Conservation (phyloP, 2,888 invertebrate species). For the Callyntrura sp. region DNA sequence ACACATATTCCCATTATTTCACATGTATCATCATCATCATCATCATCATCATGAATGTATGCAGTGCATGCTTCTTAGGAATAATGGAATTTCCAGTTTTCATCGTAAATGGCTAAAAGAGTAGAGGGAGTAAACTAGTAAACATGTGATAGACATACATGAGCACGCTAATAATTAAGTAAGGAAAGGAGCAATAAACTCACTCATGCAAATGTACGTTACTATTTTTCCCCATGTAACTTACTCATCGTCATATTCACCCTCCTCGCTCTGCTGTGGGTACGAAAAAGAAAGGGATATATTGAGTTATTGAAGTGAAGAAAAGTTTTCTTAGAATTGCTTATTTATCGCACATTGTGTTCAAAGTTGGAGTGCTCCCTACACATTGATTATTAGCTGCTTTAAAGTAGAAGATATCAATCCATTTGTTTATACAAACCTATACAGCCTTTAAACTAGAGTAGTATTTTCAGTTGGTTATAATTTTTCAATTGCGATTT, state of each 20-base stretch:
- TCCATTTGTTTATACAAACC: too few relatives aligned
- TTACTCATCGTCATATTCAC: too few relatives aligned
- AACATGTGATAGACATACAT: conserved; percentile 38
- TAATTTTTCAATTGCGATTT: too few relatives aligned
- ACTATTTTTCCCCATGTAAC: too few relatives aligned
- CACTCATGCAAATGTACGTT: conserved; percentile 6
- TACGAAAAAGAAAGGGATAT: background rate
- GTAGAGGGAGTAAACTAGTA: conserved; percentile 22
- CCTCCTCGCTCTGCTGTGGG: background rate
- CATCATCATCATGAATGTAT: background rate
- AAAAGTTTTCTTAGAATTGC: background rate
- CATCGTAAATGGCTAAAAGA: background rate
- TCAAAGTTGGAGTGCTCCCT: background rate
- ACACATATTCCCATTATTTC: too few relatives aligned
- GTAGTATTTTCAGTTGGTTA: too few relatives aligned
- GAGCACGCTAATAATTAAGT: conserved; percentile 44
- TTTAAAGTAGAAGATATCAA: too few relatives aligned
- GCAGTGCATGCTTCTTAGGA: conserved; percentile 1
- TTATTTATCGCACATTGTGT: conserved; percentile 6
- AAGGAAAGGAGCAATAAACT: conserved; percentile 46
- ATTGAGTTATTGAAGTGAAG: background rate
- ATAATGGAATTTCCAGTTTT: conserved; percentile 55
- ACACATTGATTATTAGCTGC: too few relatives aligned
- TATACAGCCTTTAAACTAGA: too few relatives aligned
- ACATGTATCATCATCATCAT: too few relatives aligned